Percentiles rank a stretch among this genome's conserved stretches.
phyloP scores from a whole-genome alignment of 1,140 invertebrate species.

The Lordiphosa stackelbergi region DNA sequence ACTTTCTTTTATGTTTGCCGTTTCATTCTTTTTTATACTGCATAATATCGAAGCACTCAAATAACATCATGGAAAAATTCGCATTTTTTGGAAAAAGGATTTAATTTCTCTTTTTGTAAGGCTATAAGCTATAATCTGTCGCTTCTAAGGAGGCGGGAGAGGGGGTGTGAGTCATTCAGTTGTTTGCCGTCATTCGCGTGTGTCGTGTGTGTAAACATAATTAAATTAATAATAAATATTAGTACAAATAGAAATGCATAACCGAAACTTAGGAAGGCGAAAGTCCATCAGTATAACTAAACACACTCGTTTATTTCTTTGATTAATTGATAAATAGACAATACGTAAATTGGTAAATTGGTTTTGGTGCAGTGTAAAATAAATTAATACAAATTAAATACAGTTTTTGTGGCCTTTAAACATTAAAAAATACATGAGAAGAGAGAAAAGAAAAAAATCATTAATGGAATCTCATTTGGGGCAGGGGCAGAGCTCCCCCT shows the following conservation, averaged over 20 bases:
- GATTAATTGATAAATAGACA: slow-evolving; percentile 22
- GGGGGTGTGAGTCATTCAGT: slow-evolving; percentile 13
- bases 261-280: slow-evolving; percentile 19
- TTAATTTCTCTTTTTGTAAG: slow-evolving; percentile 27
- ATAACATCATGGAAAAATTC: slow-evolving; percentile 47
- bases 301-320: slow-evolving; percentile 6
- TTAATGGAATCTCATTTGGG: slow-evolving; percentile 57
- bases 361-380: slow-evolving; percentile 56
- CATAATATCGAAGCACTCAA: slow-evolving; percentile 69
- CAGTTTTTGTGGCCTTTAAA: slow-evolving; percentile 64
- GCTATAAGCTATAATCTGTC: slow-evolving; percentile 31
- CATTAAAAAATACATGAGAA: slow-evolving; percentile 42
- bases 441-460: background rate
- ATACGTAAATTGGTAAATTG: slow-evolving; percentile 45
- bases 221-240: slow-evolving; percentile 70
- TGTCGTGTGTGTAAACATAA: slow-evolving; percentile 39
- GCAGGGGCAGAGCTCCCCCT: background rate
- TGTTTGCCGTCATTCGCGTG: slow-evolving; percentile 8
- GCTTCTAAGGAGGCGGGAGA: slow-evolving; percentile 1
- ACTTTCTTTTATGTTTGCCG: slow-evolving; percentile 18
- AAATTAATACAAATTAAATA: slow-evolving; percentile 73
- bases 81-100: slow-evolving; percentile 33
- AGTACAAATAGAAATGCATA: slow-evolving; percentile 69
- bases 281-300: slow-evolving; percentile 27
- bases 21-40: slow-evolving; percentile 41